phyloP scores from a whole-genome alignment of 2,888 invertebrate species.

The Diplazon laetatorius region DNA sequence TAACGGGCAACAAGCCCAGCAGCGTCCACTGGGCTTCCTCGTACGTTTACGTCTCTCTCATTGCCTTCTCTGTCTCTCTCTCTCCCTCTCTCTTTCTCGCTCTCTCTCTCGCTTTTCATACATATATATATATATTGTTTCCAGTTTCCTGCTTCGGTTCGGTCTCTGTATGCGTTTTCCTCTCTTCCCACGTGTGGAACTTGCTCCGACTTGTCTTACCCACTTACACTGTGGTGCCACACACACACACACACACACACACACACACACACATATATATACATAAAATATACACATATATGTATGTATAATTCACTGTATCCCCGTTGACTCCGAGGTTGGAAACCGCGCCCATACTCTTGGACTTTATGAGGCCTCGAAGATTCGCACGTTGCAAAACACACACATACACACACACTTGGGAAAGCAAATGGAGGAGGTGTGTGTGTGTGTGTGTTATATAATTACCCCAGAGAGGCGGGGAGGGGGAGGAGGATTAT shows the following conservation, averaged over 20 bases:
- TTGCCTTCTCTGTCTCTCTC: slow-evolving; percentile 31
- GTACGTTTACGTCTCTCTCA: slow-evolving; percentile 32
- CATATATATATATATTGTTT: no score
- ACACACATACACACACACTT: no score
- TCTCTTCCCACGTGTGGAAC: not conserved
- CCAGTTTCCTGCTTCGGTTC: no score
- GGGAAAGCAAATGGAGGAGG: no score
- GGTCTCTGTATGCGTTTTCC: no score
- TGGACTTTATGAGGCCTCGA: slow-evolving; percentile 76
- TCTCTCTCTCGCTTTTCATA: slow-evolving; percentile 8
- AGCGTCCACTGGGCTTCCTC: slow-evolving; percentile 54
- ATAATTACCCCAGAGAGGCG: no score
- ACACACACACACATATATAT: not conserved
- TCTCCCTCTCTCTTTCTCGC: slow-evolving; percentile 3
- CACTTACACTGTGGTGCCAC: slow-evolving; percentile 15
- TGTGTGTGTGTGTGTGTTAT: no score
- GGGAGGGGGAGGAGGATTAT: no score
- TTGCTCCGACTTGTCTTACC: slow-evolving; percentile 9
- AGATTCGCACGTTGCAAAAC: slow-evolving; percentile 76
- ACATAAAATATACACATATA: no score
- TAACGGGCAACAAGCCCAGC: slow-evolving; percentile 62
- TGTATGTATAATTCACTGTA: slow-evolving; percentile 7
- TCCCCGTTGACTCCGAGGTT: not conserved
- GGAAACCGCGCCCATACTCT: slow-evolving; percentile 34
- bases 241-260: not conserved